Conservation (phyloP, 2,797 vertebrate genomes). For the Adrianichthys oophorus region DNA sequence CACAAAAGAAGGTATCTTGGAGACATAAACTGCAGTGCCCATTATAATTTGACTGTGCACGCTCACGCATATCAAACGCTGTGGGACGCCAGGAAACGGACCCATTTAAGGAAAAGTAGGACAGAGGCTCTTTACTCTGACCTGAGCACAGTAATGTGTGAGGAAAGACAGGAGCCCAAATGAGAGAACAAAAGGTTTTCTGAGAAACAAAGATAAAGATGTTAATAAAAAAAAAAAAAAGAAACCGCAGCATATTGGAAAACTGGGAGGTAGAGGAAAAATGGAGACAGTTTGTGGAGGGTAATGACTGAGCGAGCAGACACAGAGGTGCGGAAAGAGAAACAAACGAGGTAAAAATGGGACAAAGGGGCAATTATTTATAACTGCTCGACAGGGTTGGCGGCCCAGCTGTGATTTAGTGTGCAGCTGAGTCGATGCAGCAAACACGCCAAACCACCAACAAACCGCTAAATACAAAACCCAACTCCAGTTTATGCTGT, state of each 20-base stretch:
- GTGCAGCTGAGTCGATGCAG: constrained; percentile 28
- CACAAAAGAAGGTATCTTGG: constrained; percentile 32
- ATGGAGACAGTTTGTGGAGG: constrained; percentile 14
- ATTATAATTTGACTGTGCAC: constrained; percentile 9
- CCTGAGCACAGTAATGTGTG: constrained; percentile 26
- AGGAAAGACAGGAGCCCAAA: constrained; percentile 8
- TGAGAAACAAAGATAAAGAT: constrained; percentile 18
- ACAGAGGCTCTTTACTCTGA: constrained; percentile 58
- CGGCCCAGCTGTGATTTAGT: constrained; percentile 42
- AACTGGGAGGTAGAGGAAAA: constrained; percentile 16
- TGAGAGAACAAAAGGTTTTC: constrained; percentile 8
- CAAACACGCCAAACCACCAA: constrained; percentile 24
- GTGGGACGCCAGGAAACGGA: constrained; percentile 53
- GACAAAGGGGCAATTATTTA: constrained; percentile 76
- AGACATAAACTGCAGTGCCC: constrained; percentile 32
- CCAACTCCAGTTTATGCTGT: constrained; percentile 4
- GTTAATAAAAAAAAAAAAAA: not conserved
- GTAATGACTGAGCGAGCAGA: constrained; percentile 35
- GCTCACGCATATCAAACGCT: constrained; percentile 8
- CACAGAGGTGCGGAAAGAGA: constrained; percentile 36
- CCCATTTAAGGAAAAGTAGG: constrained; percentile 64
- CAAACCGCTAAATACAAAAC: constrained; percentile 21
- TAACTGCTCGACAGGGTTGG: constrained; percentile 49
- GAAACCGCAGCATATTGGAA: constrained; percentile 21
- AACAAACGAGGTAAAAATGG: constrained; percentile 62